Evolutionary conservation across 2,797 vertebrate species (phyloP).

Genomic region (Furcifer pardalis): DNA sequence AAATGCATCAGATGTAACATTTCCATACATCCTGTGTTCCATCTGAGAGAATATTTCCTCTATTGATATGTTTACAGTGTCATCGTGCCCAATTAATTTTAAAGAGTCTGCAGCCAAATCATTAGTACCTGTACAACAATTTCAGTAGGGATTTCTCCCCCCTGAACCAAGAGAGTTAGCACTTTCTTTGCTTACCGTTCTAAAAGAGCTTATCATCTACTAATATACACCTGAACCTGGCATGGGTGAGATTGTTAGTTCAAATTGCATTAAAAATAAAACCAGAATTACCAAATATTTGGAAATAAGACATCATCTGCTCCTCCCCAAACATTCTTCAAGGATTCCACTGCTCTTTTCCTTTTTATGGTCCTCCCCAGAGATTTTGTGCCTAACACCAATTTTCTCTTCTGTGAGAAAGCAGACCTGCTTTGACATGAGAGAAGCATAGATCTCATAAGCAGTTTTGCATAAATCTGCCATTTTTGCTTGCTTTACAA

Average conservation of each 20-base stretch:
- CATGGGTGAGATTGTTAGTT: background rate
- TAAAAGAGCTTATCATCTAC: background rate
- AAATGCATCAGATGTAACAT: constrained; percentile 59
- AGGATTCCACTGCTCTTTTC: background rate
- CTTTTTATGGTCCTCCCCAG: background rate
- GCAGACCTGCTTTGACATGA: background rate
- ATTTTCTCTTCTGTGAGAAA: background rate
- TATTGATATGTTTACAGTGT: constrained; percentile 47
- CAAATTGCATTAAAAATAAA: too few species aligned
- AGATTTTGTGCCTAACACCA: background rate
- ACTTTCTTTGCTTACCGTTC: background rate
- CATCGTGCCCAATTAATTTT: constrained; percentile 6
- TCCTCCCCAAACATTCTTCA: too few species aligned
- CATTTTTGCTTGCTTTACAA: too few species aligned
- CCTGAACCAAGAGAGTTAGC: background rate
- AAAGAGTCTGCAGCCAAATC: constrained; percentile 21
- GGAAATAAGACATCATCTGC: too few species aligned
- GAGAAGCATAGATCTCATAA: background rate
- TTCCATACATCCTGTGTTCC: constrained; percentile 49
- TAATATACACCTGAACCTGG: background rate
- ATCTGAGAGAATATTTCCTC: constrained; percentile 46
- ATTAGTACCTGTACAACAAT: background rate
- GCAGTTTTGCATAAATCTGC: background rate
- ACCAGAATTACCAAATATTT: too few species aligned
- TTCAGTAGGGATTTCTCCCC: background rate